Conservation (phyloP, 2,888 invertebrate species). For the Zygogramma bicolorata region DNA sequence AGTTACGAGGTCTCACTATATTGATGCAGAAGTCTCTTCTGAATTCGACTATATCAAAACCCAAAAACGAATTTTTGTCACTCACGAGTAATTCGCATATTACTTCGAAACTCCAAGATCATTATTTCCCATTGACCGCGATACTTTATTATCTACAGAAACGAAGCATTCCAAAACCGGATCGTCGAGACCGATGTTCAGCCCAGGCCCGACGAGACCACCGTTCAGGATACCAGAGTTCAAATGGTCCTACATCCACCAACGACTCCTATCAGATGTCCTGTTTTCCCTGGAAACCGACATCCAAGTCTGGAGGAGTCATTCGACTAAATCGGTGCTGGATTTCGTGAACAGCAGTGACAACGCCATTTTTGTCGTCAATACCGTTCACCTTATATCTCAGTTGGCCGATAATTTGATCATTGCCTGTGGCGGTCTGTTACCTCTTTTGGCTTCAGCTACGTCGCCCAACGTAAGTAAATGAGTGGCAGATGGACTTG, state of each 20-base stretch:
- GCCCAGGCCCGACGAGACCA: conserved; percentile 91
- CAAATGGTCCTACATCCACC: conserved; percentile 99
- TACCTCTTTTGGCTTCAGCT: conserved; percentile 96
- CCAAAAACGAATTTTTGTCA: too few species aligned
- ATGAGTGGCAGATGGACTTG: too few species aligned
- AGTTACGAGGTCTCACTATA: too few species aligned
- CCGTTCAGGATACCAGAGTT: conserved; percentile 99
- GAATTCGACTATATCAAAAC: too few species aligned
- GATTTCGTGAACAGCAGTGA: conserved; percentile 99
- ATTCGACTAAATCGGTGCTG: conserved; percentile 95
- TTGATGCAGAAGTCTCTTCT: too few species aligned
- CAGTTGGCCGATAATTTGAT: conserved; percentile 99
- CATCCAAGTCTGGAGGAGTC: conserved; percentile 92
- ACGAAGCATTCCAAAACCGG: conserved; percentile 73
- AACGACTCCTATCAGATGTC: conserved; percentile 94
- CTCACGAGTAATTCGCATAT: too few species aligned
- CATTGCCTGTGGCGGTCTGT: conserved; percentile 96
- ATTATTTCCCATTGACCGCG: too few species aligned
- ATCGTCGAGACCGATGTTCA: conserved; percentile 88
- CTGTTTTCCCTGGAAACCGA: conserved; percentile 97
- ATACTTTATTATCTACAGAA: conserved; percentile 41
- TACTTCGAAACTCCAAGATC: too few species aligned
- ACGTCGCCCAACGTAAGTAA: conserved; percentile 95
- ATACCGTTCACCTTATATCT: conserved; percentile 98
- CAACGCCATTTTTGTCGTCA: conserved; percentile 99